These are phyloP conservation scores for Eublepharis macularius DNA, from an alignment of 2,113 vertebrate genomes.

Conservation along the genomic window DNA sequence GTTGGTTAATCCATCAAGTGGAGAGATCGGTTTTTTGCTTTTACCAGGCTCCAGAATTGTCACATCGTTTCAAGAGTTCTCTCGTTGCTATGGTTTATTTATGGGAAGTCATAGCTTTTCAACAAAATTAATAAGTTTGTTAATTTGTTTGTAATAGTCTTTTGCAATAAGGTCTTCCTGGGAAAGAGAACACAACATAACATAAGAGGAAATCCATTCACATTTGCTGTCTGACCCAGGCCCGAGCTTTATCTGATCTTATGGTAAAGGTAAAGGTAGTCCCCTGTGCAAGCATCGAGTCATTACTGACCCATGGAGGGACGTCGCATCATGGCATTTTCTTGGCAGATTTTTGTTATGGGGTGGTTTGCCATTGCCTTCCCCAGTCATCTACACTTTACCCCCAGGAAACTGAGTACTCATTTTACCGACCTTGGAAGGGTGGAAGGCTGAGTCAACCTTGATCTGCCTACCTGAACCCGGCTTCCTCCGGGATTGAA, in stretches of 20 bases:
- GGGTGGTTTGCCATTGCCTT: no score
- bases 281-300: no score
- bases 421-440: no score
- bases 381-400: no score
- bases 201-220: constrained; percentile 9
- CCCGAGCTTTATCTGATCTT: not conserved
- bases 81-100: constrained; percentile 30
- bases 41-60: not conserved
- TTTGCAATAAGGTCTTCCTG: constrained; percentile 55
- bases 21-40: constrained; percentile 50
- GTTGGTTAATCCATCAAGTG: constrained; percentile 57
- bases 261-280: no score
- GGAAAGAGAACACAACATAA: constrained; percentile 61
- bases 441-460: no score
- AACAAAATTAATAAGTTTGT: constrained; percentile 66
- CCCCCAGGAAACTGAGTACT: no score
- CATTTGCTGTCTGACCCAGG: not conserved
- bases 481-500: no score
- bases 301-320: no score
- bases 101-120: constrained; percentile 59
- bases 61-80: constrained; percentile 37
- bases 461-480: no score
- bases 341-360: no score
- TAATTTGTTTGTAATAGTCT: constrained; percentile 68
- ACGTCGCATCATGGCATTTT: no score